phyloP scores from a whole-genome alignment of 2,888 invertebrate species.

The Platycnemis pennipes region DNA sequence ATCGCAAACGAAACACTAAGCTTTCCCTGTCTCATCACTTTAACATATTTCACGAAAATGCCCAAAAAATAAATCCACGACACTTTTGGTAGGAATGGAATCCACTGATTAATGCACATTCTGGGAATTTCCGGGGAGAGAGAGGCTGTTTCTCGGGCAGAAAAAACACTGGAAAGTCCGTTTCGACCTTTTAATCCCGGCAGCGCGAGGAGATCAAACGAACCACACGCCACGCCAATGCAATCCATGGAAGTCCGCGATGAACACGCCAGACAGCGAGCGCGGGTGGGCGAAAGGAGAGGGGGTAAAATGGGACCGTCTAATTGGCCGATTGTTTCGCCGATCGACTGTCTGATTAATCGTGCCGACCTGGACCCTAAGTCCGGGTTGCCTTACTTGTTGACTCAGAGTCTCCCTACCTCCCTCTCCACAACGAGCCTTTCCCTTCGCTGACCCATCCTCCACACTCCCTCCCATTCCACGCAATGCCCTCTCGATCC shows the following conservation, averaged over 20 bases:
- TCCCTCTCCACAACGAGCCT: not conserved
- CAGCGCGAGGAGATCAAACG: slow-evolving; percentile 3
- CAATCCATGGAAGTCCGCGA: slow-evolving; percentile 29
- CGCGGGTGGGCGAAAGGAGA: not conserved
- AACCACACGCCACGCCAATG: not conserved
- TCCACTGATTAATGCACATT: not conserved
- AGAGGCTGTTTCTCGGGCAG: not conserved
- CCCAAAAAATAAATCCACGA: not conserved
- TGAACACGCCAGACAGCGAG: slow-evolving; percentile 4
- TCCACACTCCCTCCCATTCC: not conserved
- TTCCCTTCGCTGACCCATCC: not conserved
- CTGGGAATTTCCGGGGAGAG: not conserved
- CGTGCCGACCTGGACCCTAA: slow-evolving; percentile 52
- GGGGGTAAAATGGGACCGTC: slow-evolving; percentile 51
- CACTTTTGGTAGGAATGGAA: not conserved
- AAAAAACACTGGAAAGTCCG: not conserved
- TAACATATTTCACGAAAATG: too few relatives aligned
- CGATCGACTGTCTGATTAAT: slow-evolving; percentile 62
- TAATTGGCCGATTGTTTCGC: slow-evolving; percentile 66
- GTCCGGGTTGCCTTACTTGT: slow-evolving; percentile 40
- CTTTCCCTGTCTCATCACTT: too few relatives aligned
- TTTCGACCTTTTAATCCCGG: not conserved
- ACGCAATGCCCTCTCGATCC: slow-evolving; percentile 13
- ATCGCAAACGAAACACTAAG: too few relatives aligned
- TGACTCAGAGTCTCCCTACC: slow-evolving; percentile 25